Conservation (phyloP, 1,140 invertebrate genomes). For the Atta cephalotes region DNA sequence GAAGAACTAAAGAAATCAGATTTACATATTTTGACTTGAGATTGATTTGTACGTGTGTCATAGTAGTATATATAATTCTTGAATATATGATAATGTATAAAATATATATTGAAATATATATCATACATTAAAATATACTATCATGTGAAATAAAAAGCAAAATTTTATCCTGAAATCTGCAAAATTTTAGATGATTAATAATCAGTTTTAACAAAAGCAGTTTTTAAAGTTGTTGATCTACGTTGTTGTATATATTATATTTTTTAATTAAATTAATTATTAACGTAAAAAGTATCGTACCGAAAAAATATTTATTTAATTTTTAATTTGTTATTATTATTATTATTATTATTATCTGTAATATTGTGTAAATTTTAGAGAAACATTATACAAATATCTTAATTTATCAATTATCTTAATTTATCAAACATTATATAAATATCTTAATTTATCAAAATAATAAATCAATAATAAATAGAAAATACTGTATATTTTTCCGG, state of each 20-base stretch:
- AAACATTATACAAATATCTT: neutral
- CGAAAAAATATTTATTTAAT: neutral
- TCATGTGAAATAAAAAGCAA: neutral
- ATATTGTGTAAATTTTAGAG: neutral
- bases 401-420: neutral
- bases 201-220: neutral
- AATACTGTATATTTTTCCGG: neutral
- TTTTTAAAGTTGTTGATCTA: neutral
- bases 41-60: neutral
- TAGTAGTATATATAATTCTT: neutral
- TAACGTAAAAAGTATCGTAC: neutral
- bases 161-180: neutral
- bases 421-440: neutral
- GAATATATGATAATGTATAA: neutral
- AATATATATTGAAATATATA: neutral
- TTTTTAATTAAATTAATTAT: constrained; percentile 4
- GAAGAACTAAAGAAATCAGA: neutral
- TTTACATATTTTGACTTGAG: neutral
- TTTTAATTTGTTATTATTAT: neutral
- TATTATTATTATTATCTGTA: neutral
- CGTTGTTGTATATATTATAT: neutral
- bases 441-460: neutral
- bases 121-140: neutral
- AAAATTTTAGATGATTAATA: neutral
- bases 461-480: neutral